phyloP scores from a whole-genome alignment of 1,140 invertebrate species.

The Octopus bimaculoides region DNA sequence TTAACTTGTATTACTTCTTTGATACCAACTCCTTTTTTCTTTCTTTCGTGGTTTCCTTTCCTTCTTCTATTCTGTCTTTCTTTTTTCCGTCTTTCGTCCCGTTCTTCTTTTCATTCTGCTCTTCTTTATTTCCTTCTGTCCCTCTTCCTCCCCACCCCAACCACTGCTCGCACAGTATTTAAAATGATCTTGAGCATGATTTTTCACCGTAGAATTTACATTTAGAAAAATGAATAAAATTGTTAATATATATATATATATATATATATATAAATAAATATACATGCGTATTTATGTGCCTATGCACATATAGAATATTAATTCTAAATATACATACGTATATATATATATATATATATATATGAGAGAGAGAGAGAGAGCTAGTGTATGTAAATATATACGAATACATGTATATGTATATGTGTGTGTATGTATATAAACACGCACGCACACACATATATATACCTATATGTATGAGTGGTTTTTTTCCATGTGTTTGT shows the following conservation, averaged over 20 bases:
- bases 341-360: neutral
- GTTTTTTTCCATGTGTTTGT: neutral
- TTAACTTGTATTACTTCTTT: too few species aligned
- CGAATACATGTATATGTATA: neutral
- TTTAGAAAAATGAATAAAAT: too few species aligned
- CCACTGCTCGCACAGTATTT: too few species aligned
- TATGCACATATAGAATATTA: neutral
- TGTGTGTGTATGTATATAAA: neutral
- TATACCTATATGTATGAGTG: neutral
- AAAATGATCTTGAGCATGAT: too few species aligned
- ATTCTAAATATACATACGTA: neutral
- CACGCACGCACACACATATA: neutral
- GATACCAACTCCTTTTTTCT: too few species aligned
- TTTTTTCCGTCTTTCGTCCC: too few species aligned
- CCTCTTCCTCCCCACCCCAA: too few species aligned
- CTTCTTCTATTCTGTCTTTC: too few species aligned
- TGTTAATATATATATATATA: constrained; percentile 1
- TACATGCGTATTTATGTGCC: neutral
- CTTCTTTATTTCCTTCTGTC: too few species aligned
- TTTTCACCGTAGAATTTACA: too few species aligned
- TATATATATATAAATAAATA: neutral
- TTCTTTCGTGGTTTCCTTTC: too few species aligned
- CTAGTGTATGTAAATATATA: neutral
- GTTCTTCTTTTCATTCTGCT: too few species aligned
- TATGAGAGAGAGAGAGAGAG: neutral